phyloP scores from a whole-genome alignment of 2,113 vertebrate species.

The Tetraodon nigroviridis region DNA sequence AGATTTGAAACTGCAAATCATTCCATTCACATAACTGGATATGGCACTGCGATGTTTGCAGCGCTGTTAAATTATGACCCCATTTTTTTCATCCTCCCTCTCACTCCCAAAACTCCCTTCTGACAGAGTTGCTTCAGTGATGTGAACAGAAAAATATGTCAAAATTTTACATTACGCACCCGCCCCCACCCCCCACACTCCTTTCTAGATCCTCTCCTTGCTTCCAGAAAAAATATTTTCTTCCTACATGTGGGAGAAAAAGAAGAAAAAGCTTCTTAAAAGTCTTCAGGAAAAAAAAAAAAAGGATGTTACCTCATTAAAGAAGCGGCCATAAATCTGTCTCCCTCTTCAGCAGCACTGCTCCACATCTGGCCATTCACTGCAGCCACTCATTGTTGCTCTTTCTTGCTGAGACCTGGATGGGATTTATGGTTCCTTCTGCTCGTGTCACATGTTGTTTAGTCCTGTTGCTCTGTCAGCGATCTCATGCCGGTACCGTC shows the following conservation, averaged over 20 bases:
- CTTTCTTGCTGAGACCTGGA: constrained; percentile 44
- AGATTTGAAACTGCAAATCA: constrained; percentile 25
- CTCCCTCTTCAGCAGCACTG: constrained; percentile 65
- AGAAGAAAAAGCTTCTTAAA: constrained; percentile 54
- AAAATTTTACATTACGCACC: constrained; percentile 12
- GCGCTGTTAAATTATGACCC: constrained; percentile 18
- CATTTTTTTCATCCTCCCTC: constrained; percentile 29
- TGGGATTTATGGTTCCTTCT: constrained; percentile 54
- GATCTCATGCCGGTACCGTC: constrained; percentile 26
- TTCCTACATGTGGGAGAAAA: constrained; percentile 61
- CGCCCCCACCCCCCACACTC: neutral
- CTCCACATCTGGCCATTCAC: constrained; percentile 65
- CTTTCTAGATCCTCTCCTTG: constrained; percentile 9
- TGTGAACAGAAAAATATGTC: constrained; percentile 12
- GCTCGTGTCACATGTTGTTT: constrained; percentile 54
- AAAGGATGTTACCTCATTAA: constrained; percentile 79
- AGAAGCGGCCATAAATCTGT: constrained; percentile 73
- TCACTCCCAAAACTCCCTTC: constrained; percentile 28
- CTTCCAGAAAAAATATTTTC: constrained; percentile 40
- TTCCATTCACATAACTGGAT: constrained; percentile 1
- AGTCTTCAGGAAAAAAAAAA: constrained; percentile 56
- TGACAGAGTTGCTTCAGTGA: constrained; percentile 14
- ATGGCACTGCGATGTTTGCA: constrained; percentile 15
- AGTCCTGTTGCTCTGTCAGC: constrained; percentile 20
- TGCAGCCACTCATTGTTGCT: constrained; percentile 54